Evolutionary conservation across 2,113 vertebrate genomes (phyloP), one percentile per base, ranked within the genome.

Genomic region (Heterotilapia buettikoferi): DNA sequence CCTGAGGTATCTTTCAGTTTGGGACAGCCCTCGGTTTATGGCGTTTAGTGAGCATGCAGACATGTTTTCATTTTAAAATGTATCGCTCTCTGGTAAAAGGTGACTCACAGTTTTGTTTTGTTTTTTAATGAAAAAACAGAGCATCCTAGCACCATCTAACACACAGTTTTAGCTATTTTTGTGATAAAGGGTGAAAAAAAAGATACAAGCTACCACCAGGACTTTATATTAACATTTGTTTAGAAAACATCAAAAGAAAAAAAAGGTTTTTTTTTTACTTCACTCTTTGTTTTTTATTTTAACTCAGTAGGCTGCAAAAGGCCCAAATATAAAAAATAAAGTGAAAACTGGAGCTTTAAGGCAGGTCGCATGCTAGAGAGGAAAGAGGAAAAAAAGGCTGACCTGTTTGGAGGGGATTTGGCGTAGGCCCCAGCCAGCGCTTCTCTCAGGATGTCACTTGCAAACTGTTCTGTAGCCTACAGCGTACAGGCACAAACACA

Each of bases 381-480:
- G 5, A 52, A 36, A 63, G 43, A 12, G 19, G 16, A 19, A 24
- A 63, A 71, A 40, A 86, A 38, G 79, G 19, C 81, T 84, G 56
- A 99, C 99, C 98, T 99, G 97, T 97, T 98, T 88, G 97, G 97
- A 92, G 97, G 97, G 79, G 98, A 96, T 83, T 97, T 96, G 92
- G 97, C 96, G 78, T 96, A 97, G 1, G 97, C 98, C 59, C 97
- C 96, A 1, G 98, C 98, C 54, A 99, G 94, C 0, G 99, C 97
- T 79, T 99, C 97, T 91, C 99, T 97, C 40, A 99, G 96, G 91
- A 99, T 94, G 84, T 99, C 98, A 31, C 96, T 99, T 94, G 97
- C 96, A 92, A 99, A 98, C 96, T 99, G 98, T 54, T 99, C 97
- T 0, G 98, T 98, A 19, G 98, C 98, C 99, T 99, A 90, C 33